Percentiles rank a stretch among this genome's conserved stretches.
Evolutionary conservation across 2,797 vertebrate species (phyloP).

Genomic region (Sebastes alutus): DNA sequence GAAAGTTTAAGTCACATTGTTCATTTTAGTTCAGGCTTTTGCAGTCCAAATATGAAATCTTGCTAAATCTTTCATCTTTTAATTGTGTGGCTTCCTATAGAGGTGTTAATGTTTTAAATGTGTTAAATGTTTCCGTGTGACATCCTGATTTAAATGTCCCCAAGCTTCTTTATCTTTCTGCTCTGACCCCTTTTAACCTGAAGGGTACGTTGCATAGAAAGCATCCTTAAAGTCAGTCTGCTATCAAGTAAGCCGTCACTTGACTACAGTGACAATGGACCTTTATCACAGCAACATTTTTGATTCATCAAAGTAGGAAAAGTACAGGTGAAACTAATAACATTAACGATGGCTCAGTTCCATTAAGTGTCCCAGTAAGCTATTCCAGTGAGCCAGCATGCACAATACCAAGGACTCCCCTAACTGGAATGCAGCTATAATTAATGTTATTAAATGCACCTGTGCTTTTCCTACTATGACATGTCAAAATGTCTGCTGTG

Average conservation of each 20-base stretch:
- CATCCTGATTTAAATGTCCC: slow-evolving; percentile 43
- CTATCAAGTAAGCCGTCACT: not conserved
- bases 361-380: too few relatives aligned
- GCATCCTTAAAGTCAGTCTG: not conserved
- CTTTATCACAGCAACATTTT: too few relatives aligned
- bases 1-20: not conserved
- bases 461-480: too few relatives aligned
- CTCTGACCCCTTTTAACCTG: slow-evolving; percentile 26
- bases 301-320: too few relatives aligned
- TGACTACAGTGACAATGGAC: not conserved
- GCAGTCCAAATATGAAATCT: not conserved
- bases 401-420: too few relatives aligned
- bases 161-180: not conserved
- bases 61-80: not conserved
- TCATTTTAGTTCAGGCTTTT: not conserved
- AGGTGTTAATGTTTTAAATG: not conserved
- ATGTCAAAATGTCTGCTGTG: too few relatives aligned
- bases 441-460: too few relatives aligned
- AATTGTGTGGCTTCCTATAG: not conserved
- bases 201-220: slow-evolving; percentile 6
- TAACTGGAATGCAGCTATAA: too few relatives aligned
- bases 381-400: too few relatives aligned
- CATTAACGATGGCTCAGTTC: too few relatives aligned
- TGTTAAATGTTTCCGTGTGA: not conserved
- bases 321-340: too few relatives aligned